Percentiles rank a stretch among this genome's conserved stretches.
Conservation (phyloP, 2,888 invertebrate species). For the Frankliniella intonsa region DNA sequence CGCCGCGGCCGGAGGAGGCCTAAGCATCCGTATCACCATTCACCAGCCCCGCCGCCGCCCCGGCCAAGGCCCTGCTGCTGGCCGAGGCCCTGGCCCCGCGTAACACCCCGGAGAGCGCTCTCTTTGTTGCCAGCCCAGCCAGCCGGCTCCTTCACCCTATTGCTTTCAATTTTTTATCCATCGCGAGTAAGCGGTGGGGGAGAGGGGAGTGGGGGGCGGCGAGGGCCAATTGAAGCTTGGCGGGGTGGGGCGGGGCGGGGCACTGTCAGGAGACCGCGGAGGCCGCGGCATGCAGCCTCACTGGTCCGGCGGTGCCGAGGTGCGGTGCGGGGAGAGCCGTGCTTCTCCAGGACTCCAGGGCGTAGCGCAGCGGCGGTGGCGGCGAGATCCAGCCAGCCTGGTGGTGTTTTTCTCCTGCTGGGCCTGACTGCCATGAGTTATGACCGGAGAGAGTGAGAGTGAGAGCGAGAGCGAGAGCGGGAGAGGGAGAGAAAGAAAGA, state of each 20-base stretch:
- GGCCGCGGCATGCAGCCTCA: too few relatives aligned
- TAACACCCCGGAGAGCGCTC: too few relatives aligned
- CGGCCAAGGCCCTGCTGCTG: background rate
- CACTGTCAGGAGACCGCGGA: background rate
- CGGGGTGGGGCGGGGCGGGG: too few relatives aligned
- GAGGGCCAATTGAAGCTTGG: background rate
- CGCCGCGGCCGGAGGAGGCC: background rate
- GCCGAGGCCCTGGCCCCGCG: background rate
- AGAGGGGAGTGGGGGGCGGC: background rate
- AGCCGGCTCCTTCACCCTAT: background rate
- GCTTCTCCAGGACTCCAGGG: background rate
- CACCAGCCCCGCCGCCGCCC: background rate
- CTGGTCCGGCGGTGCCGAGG: background rate
- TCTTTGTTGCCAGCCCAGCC: too few relatives aligned
- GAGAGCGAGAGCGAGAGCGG: background rate
- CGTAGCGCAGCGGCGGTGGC: background rate
- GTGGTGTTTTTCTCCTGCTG: background rate
- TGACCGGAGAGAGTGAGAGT: background rate
- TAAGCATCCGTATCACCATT: background rate
- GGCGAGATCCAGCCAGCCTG: background rate
- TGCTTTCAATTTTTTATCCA: conserved; percentile 27
- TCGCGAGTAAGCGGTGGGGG: background rate
- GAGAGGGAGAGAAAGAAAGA: background rate
- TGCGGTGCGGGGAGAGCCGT: background rate
- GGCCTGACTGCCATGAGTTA: background rate